A percentile compares a stretch with the other conserved stretches of the same genome.
These are phyloP conservation scores for Bruchidius siliquastri DNA, from an alignment of 2,888 invertebrate species.

Conservation along the genomic window DNA sequence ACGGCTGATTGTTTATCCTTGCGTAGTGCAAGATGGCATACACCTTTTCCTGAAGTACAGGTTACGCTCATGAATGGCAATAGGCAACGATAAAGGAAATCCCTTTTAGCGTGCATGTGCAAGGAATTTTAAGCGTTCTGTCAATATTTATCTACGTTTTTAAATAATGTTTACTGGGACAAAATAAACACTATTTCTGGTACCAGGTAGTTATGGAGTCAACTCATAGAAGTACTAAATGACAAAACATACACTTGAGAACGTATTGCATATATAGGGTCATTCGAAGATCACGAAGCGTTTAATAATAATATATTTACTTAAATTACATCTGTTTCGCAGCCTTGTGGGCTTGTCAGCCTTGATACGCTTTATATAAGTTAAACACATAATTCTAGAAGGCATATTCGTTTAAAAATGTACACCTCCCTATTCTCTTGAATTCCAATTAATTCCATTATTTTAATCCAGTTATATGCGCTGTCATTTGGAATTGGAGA, in stretches of 20 bases:
- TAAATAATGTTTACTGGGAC: background rate
- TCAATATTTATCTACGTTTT: background rate
- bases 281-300: background rate
- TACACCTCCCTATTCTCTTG: no score
- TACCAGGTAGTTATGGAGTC: background rate
- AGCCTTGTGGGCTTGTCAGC: no score
- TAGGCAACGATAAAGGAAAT: background rate
- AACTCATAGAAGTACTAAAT: background rate
- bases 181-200: background rate
- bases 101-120: background rate
- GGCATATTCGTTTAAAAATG: no score
- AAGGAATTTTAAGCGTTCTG: background rate
- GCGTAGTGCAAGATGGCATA: no score
- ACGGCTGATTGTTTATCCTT: no score
- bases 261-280: background rate
- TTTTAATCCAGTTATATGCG: no score
- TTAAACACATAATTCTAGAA: no score
- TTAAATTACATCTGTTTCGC: no score
- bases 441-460: no score
- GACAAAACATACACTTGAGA: background rate
- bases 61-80: background rate
- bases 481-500: no score
- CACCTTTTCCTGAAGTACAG: background rate
- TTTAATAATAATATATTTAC: no score
- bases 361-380: no score